Evolutionary conservation across 2,797 vertebrate species (phyloP), one percentile per base, ranked within the genome.

Genomic region (Anableps anableps): DNA sequence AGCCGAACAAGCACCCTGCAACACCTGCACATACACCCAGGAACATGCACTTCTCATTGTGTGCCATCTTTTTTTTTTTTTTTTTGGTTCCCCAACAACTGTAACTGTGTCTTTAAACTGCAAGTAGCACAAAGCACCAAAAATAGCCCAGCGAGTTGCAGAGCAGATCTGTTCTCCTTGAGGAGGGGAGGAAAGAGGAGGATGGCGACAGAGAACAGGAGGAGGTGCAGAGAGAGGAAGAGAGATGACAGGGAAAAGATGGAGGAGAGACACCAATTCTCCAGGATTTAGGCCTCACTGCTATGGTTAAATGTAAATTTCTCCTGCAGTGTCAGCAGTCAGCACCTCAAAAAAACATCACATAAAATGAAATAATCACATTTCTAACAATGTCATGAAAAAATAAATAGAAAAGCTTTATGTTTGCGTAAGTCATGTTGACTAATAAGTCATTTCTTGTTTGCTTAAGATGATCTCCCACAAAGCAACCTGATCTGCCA

Each of bases 91-190:
- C 89, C 81, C 88, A 93, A 94, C 92, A 95, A 93, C 92, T 90
- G 92, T 92, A 94, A 94, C 93, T 93, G 93, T 74, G 85, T 95
- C 94, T 95, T 95, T 95, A 94, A 95, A 94, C 93, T 90, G 94
- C 92, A 96, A 96, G 94, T 95, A 95, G 95, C 95, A 96, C 95
- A 96, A 95, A 95, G 90, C 90, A 94, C 95, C 95, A 95, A 95
- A 96, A 96, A 96, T 96, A 96, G 95, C 94, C 79, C 92, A 85
- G 88, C 70, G 85, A 93, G 94, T 94, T 95, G 92, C 95, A 94
- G 95, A 95, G 93, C 93, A 95, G 91, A 94, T 90, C 85, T 93
- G 93, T 89, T 93, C 89, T 94, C 88, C 94, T 95, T 92, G 87
- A 92, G 85, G 86, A 94, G 66, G 85, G 88, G 81, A 92, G 88